These are phyloP conservation scores for Drosophila kanapiae DNA, from an alignment of 1,140 invertebrate genomes.

Conservation along the genomic window DNA sequence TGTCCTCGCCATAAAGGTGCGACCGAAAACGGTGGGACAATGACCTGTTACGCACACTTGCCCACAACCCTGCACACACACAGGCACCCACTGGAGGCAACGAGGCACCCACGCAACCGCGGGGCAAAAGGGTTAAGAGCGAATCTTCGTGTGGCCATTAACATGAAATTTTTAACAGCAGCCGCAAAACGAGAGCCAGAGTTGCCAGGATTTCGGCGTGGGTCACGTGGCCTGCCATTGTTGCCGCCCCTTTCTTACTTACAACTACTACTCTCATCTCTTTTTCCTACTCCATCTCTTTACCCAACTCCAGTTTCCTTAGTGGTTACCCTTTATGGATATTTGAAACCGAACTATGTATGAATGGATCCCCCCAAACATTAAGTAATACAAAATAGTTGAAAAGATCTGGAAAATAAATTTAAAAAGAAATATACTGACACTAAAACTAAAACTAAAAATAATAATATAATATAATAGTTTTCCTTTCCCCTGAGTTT, in stretches of 20 bases:
- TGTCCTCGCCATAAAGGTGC: conserved; percentile 70
- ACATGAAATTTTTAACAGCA: conserved; percentile 82
- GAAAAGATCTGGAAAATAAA: no score
- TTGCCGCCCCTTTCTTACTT: conserved; percentile 29
- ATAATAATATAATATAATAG: no score
- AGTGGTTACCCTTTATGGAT: neutral
- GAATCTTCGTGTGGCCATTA: conserved; percentile 80
- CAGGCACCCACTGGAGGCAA: neutral
- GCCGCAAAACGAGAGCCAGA: conserved; percentile 47
- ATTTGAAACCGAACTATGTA: neutral
- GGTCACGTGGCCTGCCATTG: conserved; percentile 65
- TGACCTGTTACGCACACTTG: conserved; percentile 70
- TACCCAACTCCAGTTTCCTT: conserved; percentile 10
- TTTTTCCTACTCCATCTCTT: neutral
- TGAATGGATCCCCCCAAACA: no score
- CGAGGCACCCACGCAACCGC: conserved; percentile 28
- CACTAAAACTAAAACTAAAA: no score
- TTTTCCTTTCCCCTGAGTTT: no score
- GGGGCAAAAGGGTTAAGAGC: conserved; percentile 73
- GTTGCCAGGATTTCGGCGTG: conserved; percentile 60
- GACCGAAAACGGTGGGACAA: conserved; percentile 71
- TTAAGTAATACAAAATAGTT: no score
- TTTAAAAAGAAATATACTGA: no score
- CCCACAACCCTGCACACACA: conserved; percentile 12
- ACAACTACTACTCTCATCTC: conserved; percentile 11